These are phyloP conservation scores for Lagorchestes hirsutus DNA, from an alignment of 2,797 vertebrate species.

Conservation along the genomic window DNA sequence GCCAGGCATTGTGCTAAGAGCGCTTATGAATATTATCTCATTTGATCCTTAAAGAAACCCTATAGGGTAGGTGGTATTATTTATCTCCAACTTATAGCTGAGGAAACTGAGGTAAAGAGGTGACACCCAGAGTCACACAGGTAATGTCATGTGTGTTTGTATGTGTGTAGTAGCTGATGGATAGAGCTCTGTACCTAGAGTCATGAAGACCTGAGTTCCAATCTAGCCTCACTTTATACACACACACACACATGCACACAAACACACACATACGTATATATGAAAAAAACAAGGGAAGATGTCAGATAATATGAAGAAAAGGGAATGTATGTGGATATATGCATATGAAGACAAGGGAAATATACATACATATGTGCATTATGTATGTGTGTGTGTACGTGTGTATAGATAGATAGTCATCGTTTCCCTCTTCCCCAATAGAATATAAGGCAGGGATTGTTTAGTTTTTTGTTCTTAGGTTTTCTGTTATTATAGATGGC, in stretches of 20 bases:
- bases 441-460: neutral
- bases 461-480: neutral
- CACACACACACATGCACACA: neutral
- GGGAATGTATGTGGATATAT: neutral
- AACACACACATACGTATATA: neutral
- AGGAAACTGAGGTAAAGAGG: neutral
- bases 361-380: neutral
- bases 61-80: neutral
- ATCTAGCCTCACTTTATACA: neutral
- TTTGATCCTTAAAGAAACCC: neutral
- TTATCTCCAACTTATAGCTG: neutral
- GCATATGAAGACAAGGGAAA: neutral
- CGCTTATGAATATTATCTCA: rapidly evolving
- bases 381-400: neutral
- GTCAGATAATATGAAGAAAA: neutral
- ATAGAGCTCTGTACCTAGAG: neutral
- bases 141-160: neutral
- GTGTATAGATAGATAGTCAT: neutral
- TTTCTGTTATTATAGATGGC: neutral
- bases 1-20: no score
- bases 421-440: neutral
- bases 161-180: neutral
- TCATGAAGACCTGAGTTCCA: neutral
- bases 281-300: neutral
- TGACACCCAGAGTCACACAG: neutral